Evolutionary conservation across 1,140 invertebrate species (phyloP).

Genomic region (Drosophila carrolli): DNA sequence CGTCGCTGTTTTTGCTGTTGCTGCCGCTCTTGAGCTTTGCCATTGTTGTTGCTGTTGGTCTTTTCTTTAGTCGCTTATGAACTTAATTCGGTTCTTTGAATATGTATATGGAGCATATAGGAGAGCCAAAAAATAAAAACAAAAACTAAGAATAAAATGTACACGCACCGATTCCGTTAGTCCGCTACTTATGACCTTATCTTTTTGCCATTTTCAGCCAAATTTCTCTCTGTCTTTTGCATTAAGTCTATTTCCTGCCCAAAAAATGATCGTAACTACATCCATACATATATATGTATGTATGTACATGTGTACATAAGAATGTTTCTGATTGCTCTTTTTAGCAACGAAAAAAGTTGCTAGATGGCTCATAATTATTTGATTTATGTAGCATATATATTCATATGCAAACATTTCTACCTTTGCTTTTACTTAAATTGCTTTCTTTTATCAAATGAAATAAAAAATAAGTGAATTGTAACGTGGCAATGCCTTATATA

Average conservation of each 20-base stretch:
- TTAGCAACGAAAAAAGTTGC: background rate
- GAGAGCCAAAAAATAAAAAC: background rate
- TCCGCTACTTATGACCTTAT: slow-evolving; percentile 13
- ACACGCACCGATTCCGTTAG: slow-evolving; percentile 12
- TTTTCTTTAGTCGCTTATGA: slow-evolving; percentile 54
- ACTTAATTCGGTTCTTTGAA: slow-evolving; percentile 56
- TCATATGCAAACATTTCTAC: background rate
- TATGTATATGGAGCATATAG: slow-evolving; percentile 21
- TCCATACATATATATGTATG: too few species aligned
- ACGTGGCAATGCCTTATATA: too few species aligned
- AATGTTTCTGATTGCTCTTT: background rate
- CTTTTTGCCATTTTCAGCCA: slow-evolving; percentile 3
- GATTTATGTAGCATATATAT: background rate
- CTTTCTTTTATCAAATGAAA: too few species aligned
- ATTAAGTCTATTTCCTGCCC: background rate
- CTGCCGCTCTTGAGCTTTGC: slow-evolving; percentile 34
- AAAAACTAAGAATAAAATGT: background rate
- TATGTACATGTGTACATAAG: too few species aligned
- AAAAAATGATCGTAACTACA: background rate
- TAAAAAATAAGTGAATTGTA: too few species aligned
- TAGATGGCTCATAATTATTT: background rate
- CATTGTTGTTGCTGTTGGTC: slow-evolving; percentile 46
- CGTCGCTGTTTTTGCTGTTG: slow-evolving; percentile 48
- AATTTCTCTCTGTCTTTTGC: background rate
- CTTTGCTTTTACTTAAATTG: background rate